These are phyloP conservation scores for Drosophila kepulauana DNA, from an alignment of 1,140 invertebrate genomes.

Conservation along the genomic window DNA sequence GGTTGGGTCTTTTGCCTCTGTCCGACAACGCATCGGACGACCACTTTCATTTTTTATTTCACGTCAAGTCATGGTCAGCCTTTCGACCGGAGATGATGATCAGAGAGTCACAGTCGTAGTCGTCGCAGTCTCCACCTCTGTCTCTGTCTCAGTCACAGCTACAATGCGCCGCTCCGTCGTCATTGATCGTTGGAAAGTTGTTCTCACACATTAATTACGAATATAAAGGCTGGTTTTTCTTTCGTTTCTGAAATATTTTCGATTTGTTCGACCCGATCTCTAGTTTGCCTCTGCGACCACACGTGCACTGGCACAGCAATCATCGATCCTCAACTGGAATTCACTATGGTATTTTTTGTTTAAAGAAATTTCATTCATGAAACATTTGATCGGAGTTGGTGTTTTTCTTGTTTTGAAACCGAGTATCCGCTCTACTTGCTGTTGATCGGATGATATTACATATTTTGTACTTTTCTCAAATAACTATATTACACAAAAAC, in stretches of 20 bases:
- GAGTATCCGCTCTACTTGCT: slow-evolving; percentile 7
- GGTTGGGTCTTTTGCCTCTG: slow-evolving; percentile 13
- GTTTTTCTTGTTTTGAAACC: slow-evolving; percentile 4
- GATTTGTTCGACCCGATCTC: slow-evolving; percentile 23
- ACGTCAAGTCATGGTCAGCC: slow-evolving; percentile 48
- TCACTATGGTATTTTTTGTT: slow-evolving; percentile 2
- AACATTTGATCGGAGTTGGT: not conserved
- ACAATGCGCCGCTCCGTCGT: slow-evolving; percentile 49
- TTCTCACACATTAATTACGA: slow-evolving; percentile 75
- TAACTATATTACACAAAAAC: too few species aligned
- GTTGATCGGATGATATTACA: not conserved
- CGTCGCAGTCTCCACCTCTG: slow-evolving; percentile 2
- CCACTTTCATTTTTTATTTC: slow-evolving; percentile 79
- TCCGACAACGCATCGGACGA: slow-evolving; percentile 9
- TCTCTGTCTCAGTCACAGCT: not conserved
- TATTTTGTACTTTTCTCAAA: slow-evolving; percentile 1
- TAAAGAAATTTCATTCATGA: slow-evolving; percentile 36
- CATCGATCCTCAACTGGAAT: slow-evolving; percentile 32
- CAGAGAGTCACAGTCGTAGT: not conserved
- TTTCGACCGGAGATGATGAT: slow-evolving; percentile 34
- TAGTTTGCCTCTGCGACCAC: slow-evolving; percentile 14
- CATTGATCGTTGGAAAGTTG: slow-evolving; percentile 67
- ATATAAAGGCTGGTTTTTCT: slow-evolving; percentile 32
- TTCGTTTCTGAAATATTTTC: slow-evolving; percentile 26
- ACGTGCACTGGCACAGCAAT: slow-evolving; percentile 22